Percentiles rank a stretch among this genome's conserved stretches.
Conservation (phyloP, 2,797 vertebrate genomes). For the Ciconia nigra region DNA sequence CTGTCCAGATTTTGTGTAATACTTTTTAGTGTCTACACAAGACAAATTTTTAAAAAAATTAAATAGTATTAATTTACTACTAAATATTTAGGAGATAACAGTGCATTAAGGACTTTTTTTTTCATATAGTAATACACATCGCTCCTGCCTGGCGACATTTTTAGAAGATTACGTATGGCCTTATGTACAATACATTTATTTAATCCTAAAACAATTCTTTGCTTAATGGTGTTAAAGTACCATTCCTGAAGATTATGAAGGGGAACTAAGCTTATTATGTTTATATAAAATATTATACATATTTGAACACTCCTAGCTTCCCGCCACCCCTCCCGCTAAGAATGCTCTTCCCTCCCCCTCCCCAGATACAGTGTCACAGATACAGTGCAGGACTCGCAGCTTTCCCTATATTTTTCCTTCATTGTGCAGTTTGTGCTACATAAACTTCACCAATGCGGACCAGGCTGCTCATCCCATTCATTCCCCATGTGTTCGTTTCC, state of each 20-base stretch:
- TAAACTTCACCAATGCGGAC: not conserved
- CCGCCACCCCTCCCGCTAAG: not conserved
- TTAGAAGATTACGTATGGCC: constrained; percentile 81
- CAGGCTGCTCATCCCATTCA: constrained; percentile 28
- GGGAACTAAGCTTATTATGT: constrained; percentile 68
- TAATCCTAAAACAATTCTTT: constrained; percentile 72
- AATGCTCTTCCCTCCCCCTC: constrained; percentile 25
- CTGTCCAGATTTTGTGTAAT: constrained; percentile 80
- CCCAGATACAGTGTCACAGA: constrained; percentile 57
- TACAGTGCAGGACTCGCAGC: constrained; percentile 60
- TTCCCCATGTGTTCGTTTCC: not conserved
- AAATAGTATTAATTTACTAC: constrained; percentile 92
- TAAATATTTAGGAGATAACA: constrained; percentile 90
- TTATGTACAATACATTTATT: constrained; percentile 84
- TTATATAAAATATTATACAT: constrained; percentile 73
- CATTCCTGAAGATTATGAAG: constrained; percentile 72
- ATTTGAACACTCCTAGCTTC: constrained; percentile 67
- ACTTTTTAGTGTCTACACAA: constrained; percentile 90
- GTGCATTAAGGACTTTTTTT: constrained; percentile 88
- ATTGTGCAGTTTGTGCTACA: constrained; percentile 64
- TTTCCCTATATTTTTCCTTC: constrained; percentile 68
- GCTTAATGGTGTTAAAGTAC: constrained; percentile 73
- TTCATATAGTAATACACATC: constrained; percentile 83
- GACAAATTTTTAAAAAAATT: constrained; percentile 86
- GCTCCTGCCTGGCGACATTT: constrained; percentile 70